A percentile compares a stretch with the other conserved stretches of the same genome.
Evolutionary conservation across 2,797 vertebrate genomes (phyloP).

Genomic region (Sphenopsis melanotis): DNA sequence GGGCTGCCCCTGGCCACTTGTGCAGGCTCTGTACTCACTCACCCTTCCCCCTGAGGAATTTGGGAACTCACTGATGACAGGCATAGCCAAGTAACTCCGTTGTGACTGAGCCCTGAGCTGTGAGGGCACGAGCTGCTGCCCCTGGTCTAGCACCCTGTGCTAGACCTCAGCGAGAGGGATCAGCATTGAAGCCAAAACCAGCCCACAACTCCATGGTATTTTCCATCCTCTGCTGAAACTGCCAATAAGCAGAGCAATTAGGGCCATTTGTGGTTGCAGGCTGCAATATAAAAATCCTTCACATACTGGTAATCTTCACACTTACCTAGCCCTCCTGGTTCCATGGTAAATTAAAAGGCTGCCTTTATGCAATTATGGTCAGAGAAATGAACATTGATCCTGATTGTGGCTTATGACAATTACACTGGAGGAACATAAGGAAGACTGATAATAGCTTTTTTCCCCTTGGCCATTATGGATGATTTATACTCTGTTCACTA

Average conservation of each 20-base stretch:
- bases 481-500: slow-evolving; percentile 68
- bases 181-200: not conserved
- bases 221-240: not conserved
- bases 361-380: slow-evolving; percentile 67
- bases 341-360: slow-evolving; percentile 65
- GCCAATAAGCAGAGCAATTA: slow-evolving; percentile 17
- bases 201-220: not conserved
- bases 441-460: slow-evolving; percentile 74
- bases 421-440: slow-evolving; percentile 73
- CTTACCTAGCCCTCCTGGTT: slow-evolving; percentile 60
- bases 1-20: not conserved
- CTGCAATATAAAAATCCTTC: slow-evolving; percentile 33
- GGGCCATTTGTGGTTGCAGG: not conserved
- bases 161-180: not conserved
- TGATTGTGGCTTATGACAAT: slow-evolving; percentile 71
- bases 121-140: rapidly evolving
- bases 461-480: slow-evolving; percentile 68
- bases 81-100: not conserved
- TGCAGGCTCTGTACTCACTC: not conserved
- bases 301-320: slow-evolving; percentile 54
- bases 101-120: not conserved
- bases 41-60: not conserved
- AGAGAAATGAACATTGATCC: slow-evolving; percentile 72
- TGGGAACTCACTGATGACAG: not conserved
- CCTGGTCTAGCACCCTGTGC: not conserved